Conservation (phyloP, 2,888 invertebrate species). For the Macrophya annulata region DNA sequence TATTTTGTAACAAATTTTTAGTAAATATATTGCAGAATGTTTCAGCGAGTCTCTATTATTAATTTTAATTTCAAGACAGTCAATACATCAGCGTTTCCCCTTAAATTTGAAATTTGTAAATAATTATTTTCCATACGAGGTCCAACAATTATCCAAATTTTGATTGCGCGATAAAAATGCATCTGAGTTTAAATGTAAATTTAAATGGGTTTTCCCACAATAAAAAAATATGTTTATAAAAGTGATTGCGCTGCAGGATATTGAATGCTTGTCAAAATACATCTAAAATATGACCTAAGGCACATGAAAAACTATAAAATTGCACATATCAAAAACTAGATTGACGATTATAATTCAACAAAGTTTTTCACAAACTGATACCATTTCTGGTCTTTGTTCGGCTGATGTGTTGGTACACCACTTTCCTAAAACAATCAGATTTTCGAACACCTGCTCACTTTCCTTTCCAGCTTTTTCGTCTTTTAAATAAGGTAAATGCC, state of each 20-base stretch:
- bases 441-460: slow-evolving; percentile 81
- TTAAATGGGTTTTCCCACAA: too few species aligned
- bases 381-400: slow-evolving; percentile 89
- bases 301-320: not conserved
- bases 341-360: slow-evolving; percentile 70
- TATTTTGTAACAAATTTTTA: too few species aligned
- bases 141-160: too few species aligned
- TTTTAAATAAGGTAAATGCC: slow-evolving; percentile 69
- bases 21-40: too few species aligned
- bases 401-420: slow-evolving; percentile 85
- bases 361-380: slow-evolving; percentile 82
- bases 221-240: too few species aligned
- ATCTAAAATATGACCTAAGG: not conserved
- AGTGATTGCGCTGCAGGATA: not conserved
- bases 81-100: too few species aligned
- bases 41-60: too few species aligned
- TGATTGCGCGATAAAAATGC: too few species aligned
- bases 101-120: too few species aligned
- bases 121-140: too few species aligned
- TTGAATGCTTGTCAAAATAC: not conserved
- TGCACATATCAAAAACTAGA: not conserved
- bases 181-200: too few species aligned
- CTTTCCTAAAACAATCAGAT: slow-evolving; percentile 85
- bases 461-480: slow-evolving; percentile 80
- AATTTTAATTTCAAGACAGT: too few species aligned